Evolutionary conservation across 2,888 invertebrate species (phyloP).

Genomic region (Trachelus iudaicus): DNA sequence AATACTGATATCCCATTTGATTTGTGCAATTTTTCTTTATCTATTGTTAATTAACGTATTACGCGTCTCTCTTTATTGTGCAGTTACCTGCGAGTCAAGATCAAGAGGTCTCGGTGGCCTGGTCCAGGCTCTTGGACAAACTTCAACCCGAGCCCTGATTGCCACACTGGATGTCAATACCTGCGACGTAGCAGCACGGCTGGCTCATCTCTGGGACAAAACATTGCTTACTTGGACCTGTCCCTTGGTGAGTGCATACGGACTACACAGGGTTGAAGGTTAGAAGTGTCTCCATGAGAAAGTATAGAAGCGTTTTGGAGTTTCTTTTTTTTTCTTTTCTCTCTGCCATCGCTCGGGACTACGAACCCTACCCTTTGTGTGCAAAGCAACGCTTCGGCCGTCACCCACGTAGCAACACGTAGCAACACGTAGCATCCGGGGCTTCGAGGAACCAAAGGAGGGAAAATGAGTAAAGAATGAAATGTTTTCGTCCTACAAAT

Average conservation of each 20-base stretch:
- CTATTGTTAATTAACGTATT: not conserved
- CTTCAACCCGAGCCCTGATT: slow-evolving; percentile 64
- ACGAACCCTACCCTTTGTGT: no score
- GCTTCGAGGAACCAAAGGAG: no score
- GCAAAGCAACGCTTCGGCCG: no score
- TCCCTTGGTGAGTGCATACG: slow-evolving; percentile 64
- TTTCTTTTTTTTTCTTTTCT: no score
- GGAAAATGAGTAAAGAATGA: no score
- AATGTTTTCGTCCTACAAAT: no score
- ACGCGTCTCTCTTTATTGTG: slow-evolving; percentile 37
- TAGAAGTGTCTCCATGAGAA: no score
- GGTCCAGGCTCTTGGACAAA: slow-evolving; percentile 64
- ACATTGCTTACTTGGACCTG: slow-evolving; percentile 70
- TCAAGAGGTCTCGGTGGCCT: slow-evolving; percentile 66
- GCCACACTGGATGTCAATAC: slow-evolving; percentile 68
- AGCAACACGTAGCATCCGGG: no score
- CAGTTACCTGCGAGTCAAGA: slow-evolving; percentile 67
- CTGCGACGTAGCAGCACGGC: slow-evolving; percentile 67
- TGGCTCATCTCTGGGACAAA: slow-evolving; percentile 67
- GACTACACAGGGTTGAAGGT: no score
- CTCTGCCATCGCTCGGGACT: no score
- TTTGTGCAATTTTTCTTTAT: not conserved
- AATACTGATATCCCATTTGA: not conserved
- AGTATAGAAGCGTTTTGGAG: no score
- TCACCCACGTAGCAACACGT: no score